Evolutionary conservation across 2,797 vertebrate genomes (phyloP).

Genomic region (Danio jaintianensis): DNA sequence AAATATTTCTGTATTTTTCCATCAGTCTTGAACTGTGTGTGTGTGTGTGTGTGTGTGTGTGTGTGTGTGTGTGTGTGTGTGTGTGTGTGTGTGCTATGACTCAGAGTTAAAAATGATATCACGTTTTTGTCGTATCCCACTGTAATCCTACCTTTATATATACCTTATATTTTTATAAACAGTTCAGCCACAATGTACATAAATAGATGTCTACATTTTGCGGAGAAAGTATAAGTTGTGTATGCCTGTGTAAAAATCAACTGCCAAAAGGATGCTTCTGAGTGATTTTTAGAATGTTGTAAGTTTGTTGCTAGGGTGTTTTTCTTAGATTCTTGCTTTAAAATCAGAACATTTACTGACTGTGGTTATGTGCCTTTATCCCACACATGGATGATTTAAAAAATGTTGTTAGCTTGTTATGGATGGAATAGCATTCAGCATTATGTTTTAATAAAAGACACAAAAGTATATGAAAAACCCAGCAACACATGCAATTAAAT

Average conservation of each 20-base stretch:
- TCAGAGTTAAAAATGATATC: constrained; percentile 45
- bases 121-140: constrained; percentile 32
- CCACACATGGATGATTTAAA: no score
- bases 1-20: neutral
- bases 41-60: no score
- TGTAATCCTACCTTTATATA: constrained; percentile 16
- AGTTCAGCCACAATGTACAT: neutral
- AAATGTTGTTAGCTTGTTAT: no score
- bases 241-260: neutral
- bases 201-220: constrained; percentile 3
- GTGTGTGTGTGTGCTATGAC: constrained; percentile 40
- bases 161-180: neutral
- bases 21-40: neutral
- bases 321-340: no score
- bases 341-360: no score
- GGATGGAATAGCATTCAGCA: no score
- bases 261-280: neutral
- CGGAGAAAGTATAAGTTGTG: neutral
- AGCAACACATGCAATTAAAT: no score
- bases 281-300: neutral
- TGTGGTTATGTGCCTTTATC: no score
- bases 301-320: neutral
- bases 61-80: neutral
- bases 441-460: no score
- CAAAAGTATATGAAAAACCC: no score